A percentile compares a stretch with the other conserved stretches of the same genome.
These are phyloP conservation scores for Muscicapa comitata DNA, from an alignment of 2,797 vertebrate genomes.

Conservation along the genomic window DNA sequence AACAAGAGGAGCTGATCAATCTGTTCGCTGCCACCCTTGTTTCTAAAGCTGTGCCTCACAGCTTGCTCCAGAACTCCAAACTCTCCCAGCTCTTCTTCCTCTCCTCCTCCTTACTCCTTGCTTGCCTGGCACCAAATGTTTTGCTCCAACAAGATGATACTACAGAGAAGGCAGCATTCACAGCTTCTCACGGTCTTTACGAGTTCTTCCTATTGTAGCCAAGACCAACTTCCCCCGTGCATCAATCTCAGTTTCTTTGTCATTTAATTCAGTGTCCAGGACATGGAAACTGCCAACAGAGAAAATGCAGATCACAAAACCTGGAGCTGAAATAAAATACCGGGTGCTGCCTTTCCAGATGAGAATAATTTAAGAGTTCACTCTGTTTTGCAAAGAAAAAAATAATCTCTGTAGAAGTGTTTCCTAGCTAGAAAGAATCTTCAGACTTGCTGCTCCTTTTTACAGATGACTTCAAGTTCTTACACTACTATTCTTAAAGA, in stretches of 20 bases:
- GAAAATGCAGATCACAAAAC: background rate
- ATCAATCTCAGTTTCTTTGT: background rate
- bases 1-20: background rate
- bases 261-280: background rate
- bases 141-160: slow-evolving; percentile 24
- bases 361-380: background rate
- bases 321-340: background rate
- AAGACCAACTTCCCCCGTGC: background rate
- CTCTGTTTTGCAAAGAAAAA: background rate
- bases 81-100: background rate
- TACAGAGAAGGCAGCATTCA: background rate
- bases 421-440: background rate
- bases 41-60: slow-evolving; percentile 59
- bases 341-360: background rate
- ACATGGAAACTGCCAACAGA: background rate
- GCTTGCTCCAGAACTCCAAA: slow-evolving; percentile 53
- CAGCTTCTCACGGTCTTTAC: background rate
- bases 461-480: background rate
- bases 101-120: slow-evolving; percentile 43
- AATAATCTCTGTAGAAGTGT: background rate
- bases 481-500: background rate
- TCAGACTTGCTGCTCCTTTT: background rate
- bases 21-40: slow-evolving; percentile 6
- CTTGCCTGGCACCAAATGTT: slow-evolving; percentile 52
- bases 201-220: background rate